Conservation (phyloP, 2,797 vertebrate species). For the Falco columbarius region DNA sequence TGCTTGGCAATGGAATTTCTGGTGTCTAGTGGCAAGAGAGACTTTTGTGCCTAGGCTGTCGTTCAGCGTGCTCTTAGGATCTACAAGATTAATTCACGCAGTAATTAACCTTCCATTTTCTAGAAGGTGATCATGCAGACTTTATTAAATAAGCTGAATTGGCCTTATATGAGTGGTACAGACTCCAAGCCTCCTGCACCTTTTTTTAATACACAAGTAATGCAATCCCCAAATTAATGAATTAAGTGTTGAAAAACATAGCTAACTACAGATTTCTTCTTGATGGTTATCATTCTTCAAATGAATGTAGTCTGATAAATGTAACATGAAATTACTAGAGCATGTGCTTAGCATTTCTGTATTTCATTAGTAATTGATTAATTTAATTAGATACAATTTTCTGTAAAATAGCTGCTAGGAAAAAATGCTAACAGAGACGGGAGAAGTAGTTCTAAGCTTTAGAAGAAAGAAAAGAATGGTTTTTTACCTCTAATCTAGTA, state of each 20-base stretch:
- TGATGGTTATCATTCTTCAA: background rate
- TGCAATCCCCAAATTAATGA: background rate
- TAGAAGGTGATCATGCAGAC: background rate
- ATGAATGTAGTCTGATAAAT: background rate
- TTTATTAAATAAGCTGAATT: background rate
- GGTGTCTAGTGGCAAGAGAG: background rate
- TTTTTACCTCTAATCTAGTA: background rate
- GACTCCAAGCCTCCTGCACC: background rate
- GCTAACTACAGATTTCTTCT: background rate
- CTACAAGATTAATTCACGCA: background rate
- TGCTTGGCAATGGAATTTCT: background rate
- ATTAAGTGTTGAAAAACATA: background rate
- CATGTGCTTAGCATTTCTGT: background rate
- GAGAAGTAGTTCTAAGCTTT: background rate
- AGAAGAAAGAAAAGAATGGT: background rate
- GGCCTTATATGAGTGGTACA: background rate
- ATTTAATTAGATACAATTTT: background rate
- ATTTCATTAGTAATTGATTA: background rate
- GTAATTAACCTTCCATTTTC: background rate
- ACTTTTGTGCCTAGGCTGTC: background rate
- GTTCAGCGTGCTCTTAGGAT: background rate
- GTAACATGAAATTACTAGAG: background rate
- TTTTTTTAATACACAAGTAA: background rate
- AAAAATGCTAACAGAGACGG: background rate
- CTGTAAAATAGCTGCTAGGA: background rate